Base-by-base conservation (phyloP, 2,888 invertebrate species). In the Catocala nupta region DNA sequence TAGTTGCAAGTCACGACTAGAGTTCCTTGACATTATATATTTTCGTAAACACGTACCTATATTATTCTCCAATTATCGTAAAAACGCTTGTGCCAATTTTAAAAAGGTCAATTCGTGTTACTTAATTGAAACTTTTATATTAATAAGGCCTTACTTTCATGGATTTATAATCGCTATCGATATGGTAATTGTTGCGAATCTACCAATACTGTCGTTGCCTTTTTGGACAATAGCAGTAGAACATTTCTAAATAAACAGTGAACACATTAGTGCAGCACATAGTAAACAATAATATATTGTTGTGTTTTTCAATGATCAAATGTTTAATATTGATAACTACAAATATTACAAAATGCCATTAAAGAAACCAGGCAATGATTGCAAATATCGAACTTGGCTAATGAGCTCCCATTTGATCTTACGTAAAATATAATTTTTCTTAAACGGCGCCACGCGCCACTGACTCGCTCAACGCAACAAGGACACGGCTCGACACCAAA, bases 401-500 rank as follows among this genome's bases (percentile, higher is more conserved):
- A 63, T 60, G 44, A 65, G 49, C 11, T 64, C 25, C 13, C 39
- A 63, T 63, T 56, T 60, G 34, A 50, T 48, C 54, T 72, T 72
- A 61, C 57, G 58, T 65, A 71, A 73, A 68, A 61, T 61, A 70
- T 70, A 51, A 53, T 64, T 68, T 70, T 62, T 55, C 60, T 67
- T 53, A 75, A 77, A 74, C 76, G 71, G 66, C 66, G 73, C 63
- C 75, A 77, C 72, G 81, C 70, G 68, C 77, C 75, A 83, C 72
- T 81, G 80, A 50, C 69, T 77, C 70, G 78, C 36, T 25, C 36
- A 77, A 83, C 81, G 73, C 68, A 83, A 84, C 80, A 88, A 86
- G 88, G 87, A 88, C 85, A 77, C 68, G 71, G 47, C 71, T 64
- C 72, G 64, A 68, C 67, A 70, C 77, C 77, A 77, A 78, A 82